Evolutionary conservation across 2,797 vertebrate species (phyloP), one percentile per base, ranked within the genome.

Genomic region (Typhlichthys subterraneus): DNA sequence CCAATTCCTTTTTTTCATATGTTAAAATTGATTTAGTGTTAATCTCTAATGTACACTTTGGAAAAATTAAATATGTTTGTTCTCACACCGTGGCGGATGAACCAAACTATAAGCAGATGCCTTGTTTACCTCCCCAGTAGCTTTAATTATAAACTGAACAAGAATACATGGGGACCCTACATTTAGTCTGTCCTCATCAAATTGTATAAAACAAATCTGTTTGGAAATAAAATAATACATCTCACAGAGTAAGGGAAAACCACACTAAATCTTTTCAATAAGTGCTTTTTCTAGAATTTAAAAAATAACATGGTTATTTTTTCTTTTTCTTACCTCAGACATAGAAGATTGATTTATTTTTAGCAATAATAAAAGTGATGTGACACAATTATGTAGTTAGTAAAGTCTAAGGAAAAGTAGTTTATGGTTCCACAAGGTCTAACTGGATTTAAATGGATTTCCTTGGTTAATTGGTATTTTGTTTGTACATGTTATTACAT

Each of bases 41-140:
- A 80, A 91, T 91, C 84, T 82, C 85, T 89, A 87, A 92, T 93
- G 88, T 90, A 93, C 90, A 94, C 80, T 90, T 91, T 83, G 72
- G 71, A 86, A 81, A 94, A 94, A 93, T 92, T 93, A 77, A 53
- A 82, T 66, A 58, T 93, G 91, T 72, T 81, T 79, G 47, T 75
- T 80, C 59, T 82, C 73, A 82, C 69, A 72, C 65, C 73, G 79
- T 62, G 69, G 48, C 46, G 10, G 58, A 85, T 77, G 53, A 87
- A 72, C 65, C 60, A 74, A 83, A 84, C 87, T 81, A 45, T 75
- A 48, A 29, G 69, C 65, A 65, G 57, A 75, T 72, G 72, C 46
- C 79, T 69, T 56, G 65, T 67, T 74, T 31, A 59, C 64, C 59
- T 77, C 52, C 67, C 65, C 78, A 33, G 12, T 2, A 68, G 60